phyloP scores from a whole-genome alignment of 2,888 invertebrate species.

The Mylabris sibirica region DNA sequence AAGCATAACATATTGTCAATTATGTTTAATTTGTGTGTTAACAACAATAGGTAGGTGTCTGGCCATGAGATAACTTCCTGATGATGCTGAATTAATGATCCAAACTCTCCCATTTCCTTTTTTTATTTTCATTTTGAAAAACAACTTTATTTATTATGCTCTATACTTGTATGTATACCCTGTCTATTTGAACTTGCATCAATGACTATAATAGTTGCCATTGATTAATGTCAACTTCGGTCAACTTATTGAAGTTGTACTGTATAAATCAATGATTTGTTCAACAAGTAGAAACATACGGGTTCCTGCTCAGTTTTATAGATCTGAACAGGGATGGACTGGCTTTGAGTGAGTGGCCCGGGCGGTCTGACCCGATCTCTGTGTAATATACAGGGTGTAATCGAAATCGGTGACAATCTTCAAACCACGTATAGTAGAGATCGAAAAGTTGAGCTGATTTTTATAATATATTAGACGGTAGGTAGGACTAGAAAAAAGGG shows the following conservation, averaged over 20 bases:
- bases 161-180: no score
- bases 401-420: no score
- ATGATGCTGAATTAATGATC: constrained; percentile 4
- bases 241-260: not conserved
- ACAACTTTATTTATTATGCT: not conserved
- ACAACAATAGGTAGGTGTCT: constrained; percentile 15
- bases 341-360: no score
- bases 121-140: not conserved
- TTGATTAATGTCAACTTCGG: not conserved
- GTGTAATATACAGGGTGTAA: no score
- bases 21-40: constrained; percentile 10
- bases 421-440: no score
- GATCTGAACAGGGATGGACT: no score
- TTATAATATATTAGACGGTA: no score
- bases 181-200: not conserved
- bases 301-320: not conserved
- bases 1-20: not conserved
- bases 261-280: not conserved
- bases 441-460: no score
- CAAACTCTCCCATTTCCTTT: not conserved
- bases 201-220: no score
- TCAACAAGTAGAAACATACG: not conserved
- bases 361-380: no score
- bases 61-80: constrained; percentile 22
- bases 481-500: no score